Conservation (phyloP, 2,888 invertebrate species). For the Hypsopygia costalis region DNA sequence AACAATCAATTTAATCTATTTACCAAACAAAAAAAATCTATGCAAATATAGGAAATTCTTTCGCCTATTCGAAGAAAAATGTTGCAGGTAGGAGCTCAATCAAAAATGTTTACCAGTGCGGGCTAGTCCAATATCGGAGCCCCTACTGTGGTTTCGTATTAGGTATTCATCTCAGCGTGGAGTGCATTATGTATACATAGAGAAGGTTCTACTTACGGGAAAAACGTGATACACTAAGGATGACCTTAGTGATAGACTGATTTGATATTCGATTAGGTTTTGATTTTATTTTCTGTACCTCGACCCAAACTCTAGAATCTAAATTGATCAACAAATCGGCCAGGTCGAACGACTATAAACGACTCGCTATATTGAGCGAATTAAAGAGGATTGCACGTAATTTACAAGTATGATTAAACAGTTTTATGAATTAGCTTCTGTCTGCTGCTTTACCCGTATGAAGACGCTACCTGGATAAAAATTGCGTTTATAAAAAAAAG, state of each 20-base stretch:
- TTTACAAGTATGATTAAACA: no score
- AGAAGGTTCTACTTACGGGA: conserved; percentile 12
- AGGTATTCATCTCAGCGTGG: conserved; percentile 34
- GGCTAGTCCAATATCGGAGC: conserved; percentile 50
- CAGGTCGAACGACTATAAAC: no score
- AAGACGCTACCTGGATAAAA: no score
- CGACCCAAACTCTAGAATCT: no score
- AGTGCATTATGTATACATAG: conserved; percentile 25
- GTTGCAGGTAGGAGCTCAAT: conserved; percentile 44
- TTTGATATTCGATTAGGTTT: background rate
- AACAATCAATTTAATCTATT: conserved; percentile 33
- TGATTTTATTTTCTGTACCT: background rate
- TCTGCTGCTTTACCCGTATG: no score
- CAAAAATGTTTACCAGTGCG: conserved; percentile 60
- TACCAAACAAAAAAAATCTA: conserved; percentile 29
- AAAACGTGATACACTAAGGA: conserved; percentile 28
- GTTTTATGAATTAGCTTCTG: no score
- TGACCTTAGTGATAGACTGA: background rate
- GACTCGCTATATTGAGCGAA: no score
- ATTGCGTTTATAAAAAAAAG: no score
- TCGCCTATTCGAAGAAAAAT: conserved; percentile 36
- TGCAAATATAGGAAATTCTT: conserved; percentile 37
- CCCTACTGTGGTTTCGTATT: conserved; percentile 30
- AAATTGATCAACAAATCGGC: no score
- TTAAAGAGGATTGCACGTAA: no score